Evolutionary conservation across 1,140 invertebrate genomes (phyloP), one percentile per base, ranked within the genome.

Genomic region (Pantala flavescens): DNA sequence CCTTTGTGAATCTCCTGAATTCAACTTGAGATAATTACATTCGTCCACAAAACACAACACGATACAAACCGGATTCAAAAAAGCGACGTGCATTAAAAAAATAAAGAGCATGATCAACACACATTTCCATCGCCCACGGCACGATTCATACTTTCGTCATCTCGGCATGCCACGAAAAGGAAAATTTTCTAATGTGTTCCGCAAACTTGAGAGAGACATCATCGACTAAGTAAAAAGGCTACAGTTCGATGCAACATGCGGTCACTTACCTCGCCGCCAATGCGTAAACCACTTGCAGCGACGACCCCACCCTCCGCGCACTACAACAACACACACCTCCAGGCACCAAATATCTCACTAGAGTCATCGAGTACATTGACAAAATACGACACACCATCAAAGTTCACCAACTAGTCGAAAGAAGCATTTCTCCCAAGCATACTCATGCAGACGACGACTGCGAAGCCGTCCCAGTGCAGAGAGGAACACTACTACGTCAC

Each of bases 401-500:
- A 36, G 9, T 36, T 36, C 28, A 36, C 28, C 28, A 36, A 36
- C 28, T 36, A 36, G 28, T 3, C n/a, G 12, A 21, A 63, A 21
- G 3, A 63, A 63, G 49, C 49, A 63, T 63, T 63, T 12, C 49
- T 7, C 12, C n/a, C 49, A 63, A 7, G 49, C 49, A 63, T 21
- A 3, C 3, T 63, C 49, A 63, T 63, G 49, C 49, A 16, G 16
- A 16, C n/a, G n/a, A 63, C 14, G 49, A 63, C 49, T 14, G 14
- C 1, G n/a, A 63, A 63, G 49, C 49, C 49, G 49, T 7, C 49
- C 49, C 49, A 63, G 49, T 63, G 49, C 24, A 72, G 70, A 71
- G 28, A 71, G 28, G 28, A 71, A 23, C n/a, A 36, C 71, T 36
- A 63, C 49, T 63, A 63, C 49, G 49, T 63, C 49, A 63, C 49